These are phyloP conservation scores for Liopterus haemorrhoidalis DNA, from an alignment of 2,888 invertebrate genomes.

Conservation along the genomic window DNA sequence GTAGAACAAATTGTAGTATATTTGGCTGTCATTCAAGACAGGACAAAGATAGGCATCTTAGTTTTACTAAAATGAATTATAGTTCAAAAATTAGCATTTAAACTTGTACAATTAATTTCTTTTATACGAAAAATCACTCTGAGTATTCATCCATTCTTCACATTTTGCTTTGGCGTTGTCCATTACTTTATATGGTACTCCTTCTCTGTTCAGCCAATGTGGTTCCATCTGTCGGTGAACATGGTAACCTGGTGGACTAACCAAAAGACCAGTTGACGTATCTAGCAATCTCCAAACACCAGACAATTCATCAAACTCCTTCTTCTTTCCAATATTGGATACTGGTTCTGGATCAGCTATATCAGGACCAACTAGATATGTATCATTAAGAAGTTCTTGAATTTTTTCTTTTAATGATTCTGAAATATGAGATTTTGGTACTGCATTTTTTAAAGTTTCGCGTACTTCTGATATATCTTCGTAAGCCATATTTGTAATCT, in stretches of 20 bases:
- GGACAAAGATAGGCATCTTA: too few species aligned
- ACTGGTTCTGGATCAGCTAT: conserved; percentile 4
- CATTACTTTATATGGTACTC: conserved; percentile 3
- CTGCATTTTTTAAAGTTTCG: conserved; percentile 1
- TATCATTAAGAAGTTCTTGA: conserved; percentile 7
- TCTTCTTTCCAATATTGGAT: not conserved
- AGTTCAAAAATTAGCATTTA: too few species aligned
- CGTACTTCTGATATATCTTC: conserved; percentile 14
- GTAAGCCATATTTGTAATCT: too few species aligned
- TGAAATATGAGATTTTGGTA: not conserved
- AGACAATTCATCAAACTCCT: conserved; percentile 6
- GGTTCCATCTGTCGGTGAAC: conserved; percentile 11
- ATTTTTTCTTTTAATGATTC: conserved; percentile 13
- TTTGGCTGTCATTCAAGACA: too few species aligned
- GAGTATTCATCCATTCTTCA: conserved; percentile 15
- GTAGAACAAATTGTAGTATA: too few species aligned
- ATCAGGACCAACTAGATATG: conserved; percentile 1
- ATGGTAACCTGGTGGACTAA: conserved; percentile 14
- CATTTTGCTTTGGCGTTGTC: conserved; percentile 18
- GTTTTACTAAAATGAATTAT: too few species aligned
- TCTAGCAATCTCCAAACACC: conserved; percentile 13
- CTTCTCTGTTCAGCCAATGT: conserved; percentile 16
- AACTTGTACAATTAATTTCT: not conserved
- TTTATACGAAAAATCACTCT: conserved; percentile 2
- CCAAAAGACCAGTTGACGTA: conserved; percentile 7